Percentiles rank a stretch among this genome's conserved stretches.
These are phyloP conservation scores for Lipophrys pholis DNA, from an alignment of 2,113 vertebrate genomes.

Conservation along the genomic window DNA sequence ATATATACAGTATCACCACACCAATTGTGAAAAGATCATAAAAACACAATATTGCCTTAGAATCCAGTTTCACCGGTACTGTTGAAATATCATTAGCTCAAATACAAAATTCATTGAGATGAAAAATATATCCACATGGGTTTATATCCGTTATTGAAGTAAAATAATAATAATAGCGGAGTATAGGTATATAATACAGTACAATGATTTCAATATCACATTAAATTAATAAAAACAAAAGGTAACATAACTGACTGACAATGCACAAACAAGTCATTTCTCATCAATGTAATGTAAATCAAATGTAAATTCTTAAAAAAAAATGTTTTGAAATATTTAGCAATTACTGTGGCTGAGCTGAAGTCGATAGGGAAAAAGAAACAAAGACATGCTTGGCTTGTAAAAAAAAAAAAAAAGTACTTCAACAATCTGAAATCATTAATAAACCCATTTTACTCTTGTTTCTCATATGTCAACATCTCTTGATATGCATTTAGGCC, in stretches of 20 bases:
- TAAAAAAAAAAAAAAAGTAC: too few relatives aligned
- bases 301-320: conserved; percentile 44
- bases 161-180: not conserved
- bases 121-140: not conserved
- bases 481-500: conserved; percentile 56
- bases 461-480: conserved; percentile 51
- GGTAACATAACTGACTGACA: conserved; percentile 4
- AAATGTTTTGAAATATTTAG: conserved; percentile 17
- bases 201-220: not conserved
- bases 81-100: too few relatives aligned
- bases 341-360: not conserved
- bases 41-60: too few relatives aligned
- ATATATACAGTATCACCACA: too few relatives aligned
- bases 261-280: conserved; percentile 10
- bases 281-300: conserved; percentile 52
- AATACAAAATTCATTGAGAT: not conserved
- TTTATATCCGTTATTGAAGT: not conserved
- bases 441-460: too few relatives aligned
- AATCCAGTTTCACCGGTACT: too few relatives aligned
- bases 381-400: too few relatives aligned
- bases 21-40: too few relatives aligned
- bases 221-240: not conserved
- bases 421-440: too few relatives aligned
- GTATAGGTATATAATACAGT: not conserved
- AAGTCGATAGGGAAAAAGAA: not conserved